Percentiles rank a stretch among this genome's conserved stretches.
Evolutionary conservation across 2,797 vertebrate species (phyloP).

Genomic region (Mionectes olivaceus): DNA sequence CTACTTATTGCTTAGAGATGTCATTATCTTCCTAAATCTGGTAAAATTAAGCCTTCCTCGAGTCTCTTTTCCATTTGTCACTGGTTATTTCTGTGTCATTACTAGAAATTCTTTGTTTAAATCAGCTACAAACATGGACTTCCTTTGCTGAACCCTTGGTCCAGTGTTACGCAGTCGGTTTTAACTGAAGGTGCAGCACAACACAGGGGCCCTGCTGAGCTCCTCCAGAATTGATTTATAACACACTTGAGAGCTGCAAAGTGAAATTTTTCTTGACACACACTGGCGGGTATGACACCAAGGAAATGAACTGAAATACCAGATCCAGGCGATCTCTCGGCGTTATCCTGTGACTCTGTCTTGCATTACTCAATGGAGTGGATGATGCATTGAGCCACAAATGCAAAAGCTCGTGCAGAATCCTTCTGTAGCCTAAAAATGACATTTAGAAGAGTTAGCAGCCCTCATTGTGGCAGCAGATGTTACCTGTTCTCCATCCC

Average conservation of each 20-base stretch:
- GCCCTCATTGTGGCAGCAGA: neutral
- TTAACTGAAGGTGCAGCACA: neutral
- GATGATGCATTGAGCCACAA: neutral
- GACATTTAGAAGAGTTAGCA: neutral
- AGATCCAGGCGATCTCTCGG: neutral
- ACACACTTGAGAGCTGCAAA: neutral
- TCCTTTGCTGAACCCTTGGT: neutral
- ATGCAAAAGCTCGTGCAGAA: neutral
- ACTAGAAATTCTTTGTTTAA: neutral
- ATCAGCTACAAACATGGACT: neutral
- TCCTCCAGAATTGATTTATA: slow-evolving; percentile 1
- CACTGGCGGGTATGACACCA: neutral
- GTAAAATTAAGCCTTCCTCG: neutral
- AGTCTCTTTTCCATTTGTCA: neutral
- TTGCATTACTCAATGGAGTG: neutral
- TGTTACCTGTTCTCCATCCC: neutral
- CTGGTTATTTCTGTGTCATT: neutral
- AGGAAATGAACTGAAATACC: neutral
- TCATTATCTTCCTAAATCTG: neutral
- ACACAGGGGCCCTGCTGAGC: neutral
- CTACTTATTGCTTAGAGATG: neutral
- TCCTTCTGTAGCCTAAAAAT: neutral
- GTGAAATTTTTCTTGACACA: neutral
- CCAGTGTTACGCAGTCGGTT: neutral
- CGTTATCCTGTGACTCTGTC: neutral